A percentile compares a stretch with the other conserved stretches of the same genome.
phyloP scores from a whole-genome alignment of 2,888 invertebrate species.

The Drosophila cyrtoloma region DNA sequence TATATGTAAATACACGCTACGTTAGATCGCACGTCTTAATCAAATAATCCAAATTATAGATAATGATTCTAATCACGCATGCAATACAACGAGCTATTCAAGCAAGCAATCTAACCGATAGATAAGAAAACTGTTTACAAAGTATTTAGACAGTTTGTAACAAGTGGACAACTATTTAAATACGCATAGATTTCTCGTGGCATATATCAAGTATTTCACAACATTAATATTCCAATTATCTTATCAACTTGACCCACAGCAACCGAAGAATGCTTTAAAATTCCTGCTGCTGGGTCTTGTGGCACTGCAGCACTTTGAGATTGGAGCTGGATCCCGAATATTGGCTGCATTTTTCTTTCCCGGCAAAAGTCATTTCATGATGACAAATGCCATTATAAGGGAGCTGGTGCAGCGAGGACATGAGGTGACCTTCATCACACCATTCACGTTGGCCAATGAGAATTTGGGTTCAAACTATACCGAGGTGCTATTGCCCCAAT shows the following conservation, averaged over 20 bases:
- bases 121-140: not conserved
- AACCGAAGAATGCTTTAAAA: slow-evolving; percentile 9
- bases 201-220: not conserved
- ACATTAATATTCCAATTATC: not conserved
- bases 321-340: slow-evolving; percentile 78
- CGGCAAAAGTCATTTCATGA: slow-evolving; percentile 85
- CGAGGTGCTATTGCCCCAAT: slow-evolving; percentile 71
- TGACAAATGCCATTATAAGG: slow-evolving; percentile 84
- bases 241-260: slow-evolving; percentile 33
- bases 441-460: slow-evolving; percentile 67
- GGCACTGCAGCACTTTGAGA: slow-evolving; percentile 53
- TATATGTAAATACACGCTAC: not conserved
- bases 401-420: slow-evolving; percentile 85
- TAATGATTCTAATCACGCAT: not conserved
- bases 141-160: not conserved
- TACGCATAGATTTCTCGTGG: not conserved
- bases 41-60: not conserved
- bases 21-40: not conserved
- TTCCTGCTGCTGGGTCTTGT: slow-evolving; percentile 47
- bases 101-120: not conserved
- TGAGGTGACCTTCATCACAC: slow-evolving; percentile 80
- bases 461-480: slow-evolving; percentile 74
- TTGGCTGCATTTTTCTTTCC: slow-evolving; percentile 85
- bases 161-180: not conserved
- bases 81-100: not conserved